Evolutionary conservation across 2,888 invertebrate species (phyloP).

Genomic region (Meliscaeva auricollis): DNA sequence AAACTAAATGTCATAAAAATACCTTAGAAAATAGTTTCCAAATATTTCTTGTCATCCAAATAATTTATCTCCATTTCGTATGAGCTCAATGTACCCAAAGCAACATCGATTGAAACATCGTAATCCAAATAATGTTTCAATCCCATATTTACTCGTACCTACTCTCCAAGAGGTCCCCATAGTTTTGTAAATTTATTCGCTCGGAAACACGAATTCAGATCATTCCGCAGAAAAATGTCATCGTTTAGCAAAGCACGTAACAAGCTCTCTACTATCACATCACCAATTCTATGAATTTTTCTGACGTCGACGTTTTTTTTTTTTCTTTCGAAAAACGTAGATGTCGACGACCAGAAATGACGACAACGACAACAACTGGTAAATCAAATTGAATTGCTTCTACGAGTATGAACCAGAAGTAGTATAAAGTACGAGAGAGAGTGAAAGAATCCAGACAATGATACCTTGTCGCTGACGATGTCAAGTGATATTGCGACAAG

Average conservation of each 20-base stretch:
- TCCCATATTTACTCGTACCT: not conserved
- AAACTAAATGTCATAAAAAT: no score
- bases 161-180: not conserved
- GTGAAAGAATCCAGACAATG: slow-evolving; percentile 5
- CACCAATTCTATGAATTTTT: slow-evolving; percentile 57
- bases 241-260: slow-evolving; percentile 55
- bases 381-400: slow-evolving; percentile 64
- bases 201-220: slow-evolving; percentile 42
- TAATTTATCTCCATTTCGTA: no score
- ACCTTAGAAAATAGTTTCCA: no score
- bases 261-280: slow-evolving; percentile 50
- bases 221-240: slow-evolving; percentile 38
- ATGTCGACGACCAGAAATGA: not conserved
- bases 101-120: not conserved
- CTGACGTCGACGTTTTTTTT: not conserved
- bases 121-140: not conserved
- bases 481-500: slow-evolving; percentile 46
- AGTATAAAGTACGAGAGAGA: not conserved
- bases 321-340: not conserved
- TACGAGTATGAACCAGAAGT: not conserved
- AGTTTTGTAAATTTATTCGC: slow-evolving; percentile 14
- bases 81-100: no score
- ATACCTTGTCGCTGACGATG: slow-evolving; percentile 39
- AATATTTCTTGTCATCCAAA: no score
- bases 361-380: slow-evolving; percentile 6